These are phyloP conservation scores for Dynastes tityus DNA, from an alignment of 2,888 invertebrate species.

Conservation along the genomic window DNA sequence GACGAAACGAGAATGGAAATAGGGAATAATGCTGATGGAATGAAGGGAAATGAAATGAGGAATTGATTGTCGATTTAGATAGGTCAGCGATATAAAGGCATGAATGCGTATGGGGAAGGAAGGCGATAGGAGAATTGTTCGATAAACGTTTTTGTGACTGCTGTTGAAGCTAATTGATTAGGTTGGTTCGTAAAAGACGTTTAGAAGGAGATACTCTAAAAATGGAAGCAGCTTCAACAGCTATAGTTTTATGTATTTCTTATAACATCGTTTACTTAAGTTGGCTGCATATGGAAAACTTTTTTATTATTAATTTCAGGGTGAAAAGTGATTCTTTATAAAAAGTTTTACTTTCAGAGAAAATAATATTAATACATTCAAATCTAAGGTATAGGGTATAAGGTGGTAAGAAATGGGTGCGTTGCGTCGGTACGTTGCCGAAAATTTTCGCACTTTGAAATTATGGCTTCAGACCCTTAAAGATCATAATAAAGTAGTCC, in stretches of 20 bases:
- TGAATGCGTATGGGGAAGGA: background rate
- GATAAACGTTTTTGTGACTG: background rate
- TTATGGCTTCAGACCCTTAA: no score
- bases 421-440: no score
- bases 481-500: no score
- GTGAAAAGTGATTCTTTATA: no score
- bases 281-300: no score
- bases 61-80: constrained; percentile 34
- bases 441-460: no score
- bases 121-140: background rate
- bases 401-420: no score
- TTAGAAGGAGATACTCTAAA: background rate
- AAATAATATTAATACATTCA: no score
- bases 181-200: background rate
- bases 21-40: background rate
- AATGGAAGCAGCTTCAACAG: background rate
- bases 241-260: background rate
- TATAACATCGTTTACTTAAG: no score
- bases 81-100: background rate
- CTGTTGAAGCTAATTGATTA: background rate
- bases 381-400: no score
- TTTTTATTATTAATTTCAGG: no score
- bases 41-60: constrained; percentile 1
- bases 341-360: no score
- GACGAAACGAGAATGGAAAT: constrained; percentile 4